Evolutionary conservation across 2,113 vertebrate genomes (phyloP).

Genomic region (Chunga burmeisteri): DNA sequence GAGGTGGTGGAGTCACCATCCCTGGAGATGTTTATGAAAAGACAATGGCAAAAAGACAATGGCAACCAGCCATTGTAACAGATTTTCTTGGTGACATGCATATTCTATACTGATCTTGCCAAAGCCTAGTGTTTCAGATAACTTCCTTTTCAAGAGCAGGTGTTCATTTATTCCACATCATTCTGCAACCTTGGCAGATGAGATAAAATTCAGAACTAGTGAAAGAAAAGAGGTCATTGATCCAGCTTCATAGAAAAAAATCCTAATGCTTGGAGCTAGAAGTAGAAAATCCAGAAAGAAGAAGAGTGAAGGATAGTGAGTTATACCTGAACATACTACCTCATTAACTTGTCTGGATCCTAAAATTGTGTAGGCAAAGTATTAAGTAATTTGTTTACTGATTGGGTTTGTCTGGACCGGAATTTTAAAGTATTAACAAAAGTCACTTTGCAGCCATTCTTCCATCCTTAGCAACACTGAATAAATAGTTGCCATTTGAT

Average conservation of each 20-base stretch:
- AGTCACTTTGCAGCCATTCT: background rate
- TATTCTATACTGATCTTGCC: conserved; percentile 12
- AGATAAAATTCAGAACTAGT: conserved; percentile 3
- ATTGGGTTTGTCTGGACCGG: background rate
- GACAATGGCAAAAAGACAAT: too few relatives aligned
- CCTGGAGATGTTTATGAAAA: too few relatives aligned
- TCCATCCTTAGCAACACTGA: background rate
- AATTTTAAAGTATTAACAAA: background rate
- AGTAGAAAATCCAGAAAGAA: background rate
- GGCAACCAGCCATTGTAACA: conserved; percentile 26
- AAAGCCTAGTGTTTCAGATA: conserved; percentile 36
- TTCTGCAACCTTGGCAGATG: conserved; percentile 40
- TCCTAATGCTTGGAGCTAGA: background rate
- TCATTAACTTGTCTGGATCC: background rate
- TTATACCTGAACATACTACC: background rate
- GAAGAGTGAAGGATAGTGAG: background rate
- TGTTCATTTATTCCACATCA: conserved; percentile 60
- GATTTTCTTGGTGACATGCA: conserved; percentile 28
- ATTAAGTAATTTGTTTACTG: background rate
- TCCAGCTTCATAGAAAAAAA: background rate
- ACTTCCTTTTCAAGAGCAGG: conserved; percentile 55
- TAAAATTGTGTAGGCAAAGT: background rate
- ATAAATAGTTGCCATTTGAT: background rate
- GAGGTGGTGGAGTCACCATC: too few relatives aligned
- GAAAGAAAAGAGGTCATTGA: background rate